A percentile compares a stretch with the other conserved stretches of the same genome.
Evolutionary conservation across 2,797 vertebrate species (phyloP).

Genomic region (Platyrinchus mystaceus): DNA sequence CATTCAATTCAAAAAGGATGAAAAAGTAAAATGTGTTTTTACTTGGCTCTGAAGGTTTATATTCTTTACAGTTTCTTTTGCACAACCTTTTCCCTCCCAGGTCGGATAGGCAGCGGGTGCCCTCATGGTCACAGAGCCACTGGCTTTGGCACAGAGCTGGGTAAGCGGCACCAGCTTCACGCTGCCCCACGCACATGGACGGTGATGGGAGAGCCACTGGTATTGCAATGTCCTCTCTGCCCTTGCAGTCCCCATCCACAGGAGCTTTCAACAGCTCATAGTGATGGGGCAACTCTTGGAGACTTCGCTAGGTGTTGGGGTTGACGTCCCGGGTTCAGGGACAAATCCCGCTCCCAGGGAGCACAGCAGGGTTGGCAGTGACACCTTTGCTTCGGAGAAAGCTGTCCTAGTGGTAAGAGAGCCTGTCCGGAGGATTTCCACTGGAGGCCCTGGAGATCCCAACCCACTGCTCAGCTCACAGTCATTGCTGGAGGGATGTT

Average conservation of each 20-base stretch:
- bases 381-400: not conserved
- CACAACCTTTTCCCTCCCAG: slow-evolving; percentile 3
- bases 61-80: slow-evolving; percentile 57
- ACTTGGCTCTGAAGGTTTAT: slow-evolving; percentile 55
- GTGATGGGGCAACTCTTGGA: fast-evolving
- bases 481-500: not conserved
- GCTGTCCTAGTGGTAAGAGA: fast-evolving
- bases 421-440: not conserved
- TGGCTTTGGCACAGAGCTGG: not conserved
- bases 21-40: slow-evolving; percentile 58
- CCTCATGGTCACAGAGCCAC: fast-evolving
- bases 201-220: not conserved
- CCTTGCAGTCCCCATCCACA: fast-evolving
- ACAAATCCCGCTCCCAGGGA: not conserved
- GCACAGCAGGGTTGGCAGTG: fast-evolving
- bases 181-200: not conserved
- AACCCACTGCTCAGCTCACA: not conserved
- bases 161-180: not conserved
- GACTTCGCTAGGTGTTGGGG: not conserved
- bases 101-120: not conserved
- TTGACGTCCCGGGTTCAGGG: fast-evolving
- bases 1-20: slow-evolving; percentile 44
- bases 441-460: not conserved
- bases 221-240: not conserved
- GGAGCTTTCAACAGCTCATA: not conserved